Evolutionary conservation across 2,113 vertebrate species (phyloP), one percentile per base, ranked within the genome.

Genomic region (Engystomops pustulosus): DNA sequence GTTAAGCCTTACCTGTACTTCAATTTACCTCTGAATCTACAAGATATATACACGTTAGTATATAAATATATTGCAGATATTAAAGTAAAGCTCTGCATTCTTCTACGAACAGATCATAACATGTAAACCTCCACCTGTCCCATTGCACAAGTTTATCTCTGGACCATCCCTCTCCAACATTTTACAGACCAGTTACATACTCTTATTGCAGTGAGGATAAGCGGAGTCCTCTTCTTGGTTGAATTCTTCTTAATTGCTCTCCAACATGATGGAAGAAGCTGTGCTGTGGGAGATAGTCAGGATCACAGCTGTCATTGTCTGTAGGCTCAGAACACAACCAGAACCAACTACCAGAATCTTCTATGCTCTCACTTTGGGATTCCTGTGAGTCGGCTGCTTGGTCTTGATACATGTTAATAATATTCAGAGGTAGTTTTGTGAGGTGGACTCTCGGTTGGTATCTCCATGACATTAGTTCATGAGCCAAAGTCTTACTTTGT

Each of bases 301-400:
- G 77, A 65, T 79, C 77, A 12, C 30, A 47, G 25, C 77, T 65
- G 25, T 45, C 32, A 30, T 79, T 44, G 8, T 65, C 76, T 4
- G 76, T 58, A 8, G 76, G 20, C 41, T 3, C 77, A 18, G 58
- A 79, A 44, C 23, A 30, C 10, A 25, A 23, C 18, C n/a, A 51
- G 34, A 3, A 15, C 58, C 55, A 67, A 41, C 38, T 47, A 17
- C 27, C 45, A 17, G 44, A 49, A 17, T 44, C 20, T 7, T 36
- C 5, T 5, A 12, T 17, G 9, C 18, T 45, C 10, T 60, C 25
- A 38, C n/a, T 30, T 17, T 45, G 58, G 7, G 58, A 65, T 4
- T 18, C 14, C 38, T 38, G 36, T 0, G 34, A 51, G 45, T 51
- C 25, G 1, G 15, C 71, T 17, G 17, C 3, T 18, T 75, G 36